Percentiles rank a stretch among this genome's conserved stretches.
Evolutionary conservation across 2,888 invertebrate genomes (phyloP).

Genomic region (Resseliella maxima): DNA sequence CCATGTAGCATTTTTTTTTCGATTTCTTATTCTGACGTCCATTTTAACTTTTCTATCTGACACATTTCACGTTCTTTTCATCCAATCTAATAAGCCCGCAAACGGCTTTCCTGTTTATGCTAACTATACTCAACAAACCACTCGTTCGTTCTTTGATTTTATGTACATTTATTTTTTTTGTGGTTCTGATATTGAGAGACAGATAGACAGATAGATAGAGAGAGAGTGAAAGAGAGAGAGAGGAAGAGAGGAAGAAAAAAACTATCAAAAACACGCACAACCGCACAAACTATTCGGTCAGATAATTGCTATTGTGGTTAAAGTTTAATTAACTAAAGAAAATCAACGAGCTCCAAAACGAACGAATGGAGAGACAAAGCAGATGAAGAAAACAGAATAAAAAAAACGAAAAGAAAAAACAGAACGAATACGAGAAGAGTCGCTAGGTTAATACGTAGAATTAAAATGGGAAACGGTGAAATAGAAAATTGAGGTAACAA

Average conservation of each 20-base stretch:
- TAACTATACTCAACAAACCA: conserved; percentile 4
- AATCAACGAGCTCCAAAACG: conserved; percentile 11
- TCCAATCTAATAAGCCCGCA: background rate
- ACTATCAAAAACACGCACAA: conserved; percentile 44
- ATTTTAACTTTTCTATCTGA: background rate
- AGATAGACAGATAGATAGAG: too few relatives aligned
- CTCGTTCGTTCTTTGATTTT: conserved; percentile 28
- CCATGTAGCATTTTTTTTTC: background rate
- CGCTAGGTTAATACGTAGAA: background rate
- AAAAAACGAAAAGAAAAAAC: too few relatives aligned
- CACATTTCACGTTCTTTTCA: background rate
- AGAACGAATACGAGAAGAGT: background rate
- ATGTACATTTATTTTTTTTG: background rate
- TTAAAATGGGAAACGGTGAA: conserved; percentile 1
- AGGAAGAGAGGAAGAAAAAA: background rate
- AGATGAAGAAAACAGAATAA: background rate
- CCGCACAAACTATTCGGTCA: conserved; percentile 36
- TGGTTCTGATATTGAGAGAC: background rate
- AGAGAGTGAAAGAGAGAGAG: background rate
- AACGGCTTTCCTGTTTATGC: conserved; percentile 18
- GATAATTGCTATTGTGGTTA: conserved; percentile 48
- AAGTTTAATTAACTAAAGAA: conserved; percentile 49
- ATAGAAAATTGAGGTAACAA: conserved; percentile 45
- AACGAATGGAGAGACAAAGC: background rate
- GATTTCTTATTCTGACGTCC: conserved; percentile 10